Percentiles rank a stretch among this genome's conserved stretches.
Evolutionary conservation across 2,888 invertebrate genomes (phyloP).

Genomic region (Heliconius erato): DNA sequence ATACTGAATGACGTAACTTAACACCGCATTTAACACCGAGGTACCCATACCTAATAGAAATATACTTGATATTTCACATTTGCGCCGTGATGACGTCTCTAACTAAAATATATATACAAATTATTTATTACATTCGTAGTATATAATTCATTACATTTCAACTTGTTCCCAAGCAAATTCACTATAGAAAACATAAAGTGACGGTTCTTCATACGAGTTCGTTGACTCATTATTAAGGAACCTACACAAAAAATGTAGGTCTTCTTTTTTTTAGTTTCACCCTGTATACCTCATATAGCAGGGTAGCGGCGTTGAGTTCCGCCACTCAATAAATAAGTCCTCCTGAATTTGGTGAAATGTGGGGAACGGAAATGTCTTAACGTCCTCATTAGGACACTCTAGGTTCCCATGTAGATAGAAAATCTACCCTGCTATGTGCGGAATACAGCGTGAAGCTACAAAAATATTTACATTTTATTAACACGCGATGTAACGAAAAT

Average conservation of each 20-base stretch:
- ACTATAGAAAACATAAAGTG: conserved; percentile 16
- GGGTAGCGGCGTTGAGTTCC: neutral
- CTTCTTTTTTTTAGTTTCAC: neutral
- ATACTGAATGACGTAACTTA: too few relatives aligned
- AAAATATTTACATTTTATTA: too few relatives aligned
- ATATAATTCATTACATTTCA: conserved; percentile 4
- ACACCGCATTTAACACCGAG: too few relatives aligned
- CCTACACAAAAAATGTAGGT: neutral
- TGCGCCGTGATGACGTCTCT: neutral
- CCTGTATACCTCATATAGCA: neutral
- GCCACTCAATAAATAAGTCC: too few relatives aligned
- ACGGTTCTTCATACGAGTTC: conserved; percentile 9
- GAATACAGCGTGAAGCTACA: too few relatives aligned
- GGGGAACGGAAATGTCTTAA: too few relatives aligned
- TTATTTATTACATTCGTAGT: neutral
- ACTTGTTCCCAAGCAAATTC: conserved; percentile 14
- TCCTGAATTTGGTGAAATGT: too few relatives aligned
- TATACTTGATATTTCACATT: too few relatives aligned
- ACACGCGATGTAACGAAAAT: too few relatives aligned
- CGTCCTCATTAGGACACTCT: too few relatives aligned
- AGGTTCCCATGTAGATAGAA: too few relatives aligned
- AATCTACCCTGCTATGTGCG: too few relatives aligned
- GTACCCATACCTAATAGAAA: neutral
- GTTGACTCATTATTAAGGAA: conserved; percentile 3
- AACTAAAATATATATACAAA: neutral